Evolutionary conservation across 2,797 vertebrate genomes (phyloP), one percentile per base, ranked within the genome.

Genomic region (Thalassophryne amazonica): DNA sequence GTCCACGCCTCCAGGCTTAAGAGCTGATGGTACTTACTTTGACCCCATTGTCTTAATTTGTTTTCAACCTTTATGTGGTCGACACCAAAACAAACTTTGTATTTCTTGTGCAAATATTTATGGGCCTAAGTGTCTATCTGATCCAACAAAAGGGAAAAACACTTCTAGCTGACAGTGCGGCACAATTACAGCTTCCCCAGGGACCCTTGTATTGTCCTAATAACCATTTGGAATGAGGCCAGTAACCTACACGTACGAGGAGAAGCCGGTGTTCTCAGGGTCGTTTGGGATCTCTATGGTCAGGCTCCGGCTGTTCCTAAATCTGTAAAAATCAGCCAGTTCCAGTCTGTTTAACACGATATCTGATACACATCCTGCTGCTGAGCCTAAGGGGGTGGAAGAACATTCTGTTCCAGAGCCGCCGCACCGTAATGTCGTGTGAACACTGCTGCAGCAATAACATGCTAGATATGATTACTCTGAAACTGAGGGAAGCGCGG

Each of bases 291-390:
- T 19, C 41, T 29, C 27, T 53, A 0, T 31, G 36, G 15, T 40
- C 40, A 34, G 25, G 14, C 24, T 67, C 30, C 27, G 67, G 24
- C 28, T 43, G 46, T 54, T 36, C 23, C 25, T 7, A 23, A 38
- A 51, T 33, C 45, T 64, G 15, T 56, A 23, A 32, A 49, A n/a
- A 18, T 33, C 54, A 25, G 60, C 28, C 6, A 33, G 14, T 50
- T 43, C 50, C 38, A 47, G 20, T 46, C 21, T 24, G 10, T 71
- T 75, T 68, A 54, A 65, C 29, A 21, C 46, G 61, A 16, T 42
- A 66, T 72, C 48, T 33, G 10, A 54, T 58, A 46, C 37, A 22
- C 31, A n/a, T 37, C 8, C 2, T 28, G 46, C 31, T 39, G 18
- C 27, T 4, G 11, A 30, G 17, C 33, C 38, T 67, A 32, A 15